phyloP scores from a whole-genome alignment of 1,140 invertebrate genomes.

The Drosophila lini region DNA sequence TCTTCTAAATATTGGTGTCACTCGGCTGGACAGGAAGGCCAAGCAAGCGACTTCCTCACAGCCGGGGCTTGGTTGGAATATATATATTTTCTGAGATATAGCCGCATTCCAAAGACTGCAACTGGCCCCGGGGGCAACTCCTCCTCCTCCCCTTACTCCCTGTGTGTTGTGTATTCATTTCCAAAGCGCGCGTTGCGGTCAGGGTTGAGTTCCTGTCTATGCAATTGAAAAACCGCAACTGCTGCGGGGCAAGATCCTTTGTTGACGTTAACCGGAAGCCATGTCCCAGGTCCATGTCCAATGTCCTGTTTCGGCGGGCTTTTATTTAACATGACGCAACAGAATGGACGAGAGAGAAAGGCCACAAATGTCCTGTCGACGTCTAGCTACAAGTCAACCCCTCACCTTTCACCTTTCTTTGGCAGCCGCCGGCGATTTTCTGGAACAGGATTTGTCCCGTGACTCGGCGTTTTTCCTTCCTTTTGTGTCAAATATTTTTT shows the following conservation, averaged over 20 bases:
- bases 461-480: slow-evolving; percentile 52
- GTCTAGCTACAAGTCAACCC: slow-evolving; percentile 59
- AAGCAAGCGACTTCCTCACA: slow-evolving; percentile 40
- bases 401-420: slow-evolving; percentile 55
- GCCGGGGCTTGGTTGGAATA: background rate
- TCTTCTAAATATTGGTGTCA: slow-evolving; percentile 47
- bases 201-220: slow-evolving; percentile 43
- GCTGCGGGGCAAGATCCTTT: slow-evolving; percentile 40
- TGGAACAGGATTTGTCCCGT: slow-evolving; percentile 53
- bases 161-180: slow-evolving; percentile 43
- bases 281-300: slow-evolving; percentile 43
- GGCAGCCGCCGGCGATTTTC: slow-evolving; percentile 55
- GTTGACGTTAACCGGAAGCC: slow-evolving; percentile 67
- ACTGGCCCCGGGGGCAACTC: slow-evolving; percentile 39
- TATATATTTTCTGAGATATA: background rate
- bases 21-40: slow-evolving; percentile 50
- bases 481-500: slow-evolving; percentile 36
- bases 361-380: slow-evolving; percentile 68
- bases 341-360: slow-evolving; percentile 52
- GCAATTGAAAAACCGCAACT: slow-evolving; percentile 63
- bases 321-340: slow-evolving; percentile 82
- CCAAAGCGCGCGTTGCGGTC: slow-evolving; percentile 48
- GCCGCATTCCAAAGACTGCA: slow-evolving; percentile 25
- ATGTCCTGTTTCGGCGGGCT: slow-evolving; percentile 68
- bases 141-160: background rate